Conservation (phyloP, 2,113 vertebrate species). For the Neolamprologus sp. region DNA sequence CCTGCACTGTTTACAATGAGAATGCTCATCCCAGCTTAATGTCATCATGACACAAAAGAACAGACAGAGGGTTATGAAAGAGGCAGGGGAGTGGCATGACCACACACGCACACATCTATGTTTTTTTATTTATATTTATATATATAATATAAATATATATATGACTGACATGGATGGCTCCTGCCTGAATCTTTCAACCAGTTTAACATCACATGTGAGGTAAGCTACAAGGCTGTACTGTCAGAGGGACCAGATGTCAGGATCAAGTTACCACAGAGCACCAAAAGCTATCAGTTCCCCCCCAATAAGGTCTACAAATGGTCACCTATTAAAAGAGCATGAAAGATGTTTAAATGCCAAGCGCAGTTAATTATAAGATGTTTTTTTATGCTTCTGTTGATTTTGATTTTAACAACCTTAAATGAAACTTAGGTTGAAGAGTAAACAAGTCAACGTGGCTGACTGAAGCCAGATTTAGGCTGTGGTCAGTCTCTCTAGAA, state of each 20-base stretch:
- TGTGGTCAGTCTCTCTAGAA: not conserved
- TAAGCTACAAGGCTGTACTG: not conserved
- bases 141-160: not conserved
- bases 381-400: not conserved
- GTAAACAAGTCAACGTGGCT: not conserved
- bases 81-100: slow-evolving; percentile 1
- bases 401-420: not conserved
- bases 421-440: fast-evolving
- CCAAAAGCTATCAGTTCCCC: not conserved
- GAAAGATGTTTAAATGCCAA: not conserved
- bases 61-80: not conserved
- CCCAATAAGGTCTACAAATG: not conserved
- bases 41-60: slow-evolving; percentile 10
- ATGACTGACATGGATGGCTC: not conserved
- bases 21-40: slow-evolving; percentile 17
- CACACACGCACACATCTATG: not conserved
- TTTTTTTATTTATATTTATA: not conserved
- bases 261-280: not conserved
- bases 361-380: not conserved
- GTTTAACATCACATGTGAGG: not conserved
- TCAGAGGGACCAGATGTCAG: not conserved
- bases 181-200: not conserved
- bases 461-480: not conserved
- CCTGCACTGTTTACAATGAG: slow-evolving; percentile 8
- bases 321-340: not conserved